Base-by-base conservation (phyloP, 2,797 vertebrate genomes). In the Scyliorhinus canicula region DNA sequence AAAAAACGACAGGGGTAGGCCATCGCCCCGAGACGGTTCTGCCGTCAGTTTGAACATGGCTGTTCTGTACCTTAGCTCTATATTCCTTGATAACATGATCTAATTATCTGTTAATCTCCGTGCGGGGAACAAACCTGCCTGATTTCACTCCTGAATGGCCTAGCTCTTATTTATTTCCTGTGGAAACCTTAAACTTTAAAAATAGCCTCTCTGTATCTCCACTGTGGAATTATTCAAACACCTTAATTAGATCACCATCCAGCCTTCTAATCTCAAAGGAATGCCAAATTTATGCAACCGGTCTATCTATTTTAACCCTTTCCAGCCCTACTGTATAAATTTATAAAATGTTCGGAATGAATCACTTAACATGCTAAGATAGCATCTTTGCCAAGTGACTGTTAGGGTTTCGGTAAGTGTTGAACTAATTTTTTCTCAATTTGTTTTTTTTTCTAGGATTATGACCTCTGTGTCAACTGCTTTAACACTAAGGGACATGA, bases 401-500 rank as follows among this genome's bases (percentile, higher is more conserved):
- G 0, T 86, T 86, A 11, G 31, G 47, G 31, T 90, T 1, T 35
- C 40, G 74, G 19, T 19, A 60, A 24, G 35, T n/a, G 57, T 63
- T 63, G 57, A 91, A 63, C 35, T 63, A 40, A 40, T n/a, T 91
- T 19, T 63, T 31, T 57, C 55, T 82, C 2, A 44, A 21, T 57
- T 52, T 40, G 35, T 84, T 71, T 95, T 84, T 71, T 95, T 52
- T 65, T 35, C 35, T 96, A 99, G 99, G 99, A 99, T 97, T 99
- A 99, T 16, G 99, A 99, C 96, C 97, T 99, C 97, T 99, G 99
- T 96, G 99, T 99, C 97, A 98, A 98, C 96, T 99, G 99, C 97
- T 99, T 99, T 96, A 99, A 99, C 97, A 98, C 97, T 96, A 99
- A 99, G 97, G 98, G 98, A 95, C 99, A 99, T 0, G 99, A 99